Base-by-base conservation (phyloP, 2,888 invertebrate genomes). In the Leptarthrus brevirostris region DNA sequence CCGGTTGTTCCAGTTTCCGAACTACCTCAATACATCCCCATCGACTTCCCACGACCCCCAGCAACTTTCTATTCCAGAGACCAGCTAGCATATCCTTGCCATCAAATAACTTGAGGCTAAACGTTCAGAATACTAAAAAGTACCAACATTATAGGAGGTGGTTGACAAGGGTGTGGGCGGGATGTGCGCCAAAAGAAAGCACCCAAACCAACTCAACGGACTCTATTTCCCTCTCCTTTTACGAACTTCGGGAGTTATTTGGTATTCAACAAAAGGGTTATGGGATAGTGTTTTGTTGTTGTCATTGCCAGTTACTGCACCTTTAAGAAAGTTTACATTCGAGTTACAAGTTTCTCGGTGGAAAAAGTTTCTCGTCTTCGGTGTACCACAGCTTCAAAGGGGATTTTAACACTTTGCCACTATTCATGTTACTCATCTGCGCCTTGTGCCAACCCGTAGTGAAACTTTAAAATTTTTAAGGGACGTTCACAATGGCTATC, bases 81-180 rank as follows among this genome's bases (percentile, higher is more conserved):
- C 24, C 36, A 22, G 47, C 44, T 64, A 44, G 64, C 64, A 64
- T 64, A 64, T 64, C 64, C 64, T 64, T 64, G 64, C 64, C 64
- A 64, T 64, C 64, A 64, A 64, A 64, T 64, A 64, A 64, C 64
- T 64, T 64, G 64, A 22, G 64, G 64, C 64, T 64, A 64, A 64
- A 64, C 64, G 64, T 44, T 12, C 44, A 36, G 64, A 64, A 64
- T 64, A 64, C 64, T 64, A 64, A 64, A 64, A 64, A 64, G 64
- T 47, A 44, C 22, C 14, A 47, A 44, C 24, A 64, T 64, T 64
- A 47, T 44, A 26, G 24, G 47, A 3, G 49, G 24, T 44, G 26
- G 47, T 0, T 24, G 26, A 54, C 54, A 22, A 54, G 24, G 64
- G 44, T 47, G 64, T 12, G 54, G 22, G 22, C 36, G 47, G 64